Evolutionary conservation across 2,888 invertebrate genomes (phyloP).

Genomic region (Listrodromus nycthemerus): DNA sequence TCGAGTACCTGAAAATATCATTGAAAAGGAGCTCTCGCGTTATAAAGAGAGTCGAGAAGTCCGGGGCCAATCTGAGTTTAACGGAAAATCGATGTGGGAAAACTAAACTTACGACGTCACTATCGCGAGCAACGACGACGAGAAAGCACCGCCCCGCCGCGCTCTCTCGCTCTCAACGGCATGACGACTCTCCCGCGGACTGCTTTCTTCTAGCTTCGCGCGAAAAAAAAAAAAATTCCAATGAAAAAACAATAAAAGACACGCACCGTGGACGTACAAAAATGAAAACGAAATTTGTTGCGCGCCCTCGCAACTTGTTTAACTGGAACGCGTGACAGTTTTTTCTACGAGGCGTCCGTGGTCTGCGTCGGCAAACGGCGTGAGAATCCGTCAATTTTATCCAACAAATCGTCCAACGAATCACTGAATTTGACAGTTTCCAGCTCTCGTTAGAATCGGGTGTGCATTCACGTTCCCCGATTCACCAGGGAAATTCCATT

Average conservation of each 20-base stretch:
- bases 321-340: not conserved
- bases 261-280: no score
- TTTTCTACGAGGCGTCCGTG: not conserved
- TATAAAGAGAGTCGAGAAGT: constrained; percentile 47
- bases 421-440: constrained; percentile 66
- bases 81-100: constrained; percentile 71
- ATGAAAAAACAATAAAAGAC: not conserved
- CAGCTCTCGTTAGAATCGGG: constrained; percentile 55
- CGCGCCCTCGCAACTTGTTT: not conserved
- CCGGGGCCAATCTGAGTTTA: constrained; percentile 67
- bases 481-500: constrained; percentile 78
- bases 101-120: constrained; percentile 21
- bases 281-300: not conserved
- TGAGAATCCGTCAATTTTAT: constrained; percentile 49
- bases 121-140: constrained; percentile 38
- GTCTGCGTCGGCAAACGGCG: constrained; percentile 5
- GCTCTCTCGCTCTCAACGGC: constrained; percentile 22
- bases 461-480: constrained; percentile 66
- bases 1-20: constrained; percentile 69
- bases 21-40: constrained; percentile 61
- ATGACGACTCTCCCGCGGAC: constrained; percentile 9
- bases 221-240: not conserved
- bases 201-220: not conserved
- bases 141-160: constrained; percentile 42
- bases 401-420: constrained; percentile 52